These are phyloP conservation scores for Fregata magnificens DNA, from an alignment of 2,113 vertebrate genomes.

Conservation along the genomic window DNA sequence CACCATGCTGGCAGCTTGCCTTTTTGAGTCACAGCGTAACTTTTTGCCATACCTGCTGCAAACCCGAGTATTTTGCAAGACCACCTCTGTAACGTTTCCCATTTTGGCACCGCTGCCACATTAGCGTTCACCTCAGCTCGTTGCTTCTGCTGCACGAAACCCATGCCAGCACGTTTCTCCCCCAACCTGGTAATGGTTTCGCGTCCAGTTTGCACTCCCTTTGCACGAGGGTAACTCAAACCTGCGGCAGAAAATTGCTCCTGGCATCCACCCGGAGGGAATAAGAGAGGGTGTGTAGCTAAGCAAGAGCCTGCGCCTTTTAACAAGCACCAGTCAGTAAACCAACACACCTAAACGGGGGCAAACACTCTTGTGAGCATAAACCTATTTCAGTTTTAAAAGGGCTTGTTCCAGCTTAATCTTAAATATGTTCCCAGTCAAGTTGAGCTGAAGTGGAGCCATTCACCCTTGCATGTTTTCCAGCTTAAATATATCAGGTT, in stretches of 20 bases:
- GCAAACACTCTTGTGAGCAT: not conserved
- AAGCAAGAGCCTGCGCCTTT: not conserved
- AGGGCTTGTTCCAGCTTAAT: not conserved
- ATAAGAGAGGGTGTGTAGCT: not conserved
- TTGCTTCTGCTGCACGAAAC: not conserved
- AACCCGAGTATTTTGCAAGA: not conserved
- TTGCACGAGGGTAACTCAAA: accelerated
- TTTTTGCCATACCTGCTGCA: not conserved
- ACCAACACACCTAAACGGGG: accelerated
- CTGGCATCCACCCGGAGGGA: not conserved
- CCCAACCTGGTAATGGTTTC: not conserved
- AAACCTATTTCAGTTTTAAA: not conserved
- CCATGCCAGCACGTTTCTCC: accelerated
- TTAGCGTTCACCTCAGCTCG: not conserved
- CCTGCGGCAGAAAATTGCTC: not conserved
- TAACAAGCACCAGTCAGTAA: not conserved
- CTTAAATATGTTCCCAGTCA: not conserved
- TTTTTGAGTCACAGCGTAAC: not conserved
- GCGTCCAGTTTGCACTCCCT: not conserved
- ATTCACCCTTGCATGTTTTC: not conserved
- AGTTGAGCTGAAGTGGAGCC: not conserved
- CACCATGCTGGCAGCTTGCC: conserved; percentile 41
- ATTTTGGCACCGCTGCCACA: accelerated
- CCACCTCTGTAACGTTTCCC: not conserved
- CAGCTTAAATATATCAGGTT: not conserved